Base-by-base conservation (phyloP, 2,888 invertebrate genomes). In the Folsomia manolachei region DNA sequence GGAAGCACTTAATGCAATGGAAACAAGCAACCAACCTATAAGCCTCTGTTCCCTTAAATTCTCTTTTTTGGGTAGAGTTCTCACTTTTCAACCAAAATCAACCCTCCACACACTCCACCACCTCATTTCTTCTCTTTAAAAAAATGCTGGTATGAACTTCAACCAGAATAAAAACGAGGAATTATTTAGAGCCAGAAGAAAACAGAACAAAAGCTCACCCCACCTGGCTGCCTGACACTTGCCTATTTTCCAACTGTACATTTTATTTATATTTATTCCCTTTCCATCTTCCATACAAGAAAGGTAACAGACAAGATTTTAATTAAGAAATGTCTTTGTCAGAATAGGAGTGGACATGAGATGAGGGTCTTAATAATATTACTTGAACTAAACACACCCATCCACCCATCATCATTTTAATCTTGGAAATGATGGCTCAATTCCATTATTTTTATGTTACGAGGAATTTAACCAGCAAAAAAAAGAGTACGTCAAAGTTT, bases 321-420 rank as follows among this genome's bases (percentile, higher is more conserved):
- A 72, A 72, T 72, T 72, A 72, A 72, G 71, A 72, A 72, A 72
- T 68, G 68, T 68, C 61, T 72, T 69, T 72, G 63, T 64, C 66
- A 71, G n/a, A n/a, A 72, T 72, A 52, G 67, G 64, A 63, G 4
- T 67, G 67, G 71, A 72, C 68, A 69, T 52, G 64, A 63, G 63
- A 69, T 52, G 64, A 63, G 63, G 71, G 71, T 25, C 62, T 62
- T 26, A 66, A 66, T 39, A 23, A 63, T 56, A 56, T 52, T 72
- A 63, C 52, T 21, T 63, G 23, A 56, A 27, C 60, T 69, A 51
- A n/a, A n/a, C 71, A 72, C 71, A 69, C 71, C 71, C 71, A 62
- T 63, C 14, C 11, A 18, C 53, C 61, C 62, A 23, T 27, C 27
- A 69, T 24, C 61, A 25, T 60, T 69, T 69, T 60, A 24, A 9